phyloP scores from a whole-genome alignment of 2,113 vertebrate genomes.

The Anguilla japonica region DNA sequence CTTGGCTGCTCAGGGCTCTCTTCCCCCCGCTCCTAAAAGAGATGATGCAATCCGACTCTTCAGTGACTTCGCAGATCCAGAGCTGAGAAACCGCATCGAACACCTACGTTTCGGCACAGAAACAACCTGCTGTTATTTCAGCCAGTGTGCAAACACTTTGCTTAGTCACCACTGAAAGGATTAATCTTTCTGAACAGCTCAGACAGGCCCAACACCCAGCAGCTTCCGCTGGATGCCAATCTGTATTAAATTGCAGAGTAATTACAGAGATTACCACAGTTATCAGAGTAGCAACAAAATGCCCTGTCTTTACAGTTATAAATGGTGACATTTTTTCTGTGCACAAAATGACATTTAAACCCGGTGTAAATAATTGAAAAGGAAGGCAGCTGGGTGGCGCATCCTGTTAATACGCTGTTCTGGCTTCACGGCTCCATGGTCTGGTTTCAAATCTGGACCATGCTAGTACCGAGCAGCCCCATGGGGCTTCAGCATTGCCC shows the following conservation, averaged over 20 bases:
- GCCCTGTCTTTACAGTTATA: background rate
- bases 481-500: too few species aligned
- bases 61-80: background rate
- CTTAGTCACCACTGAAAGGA: background rate
- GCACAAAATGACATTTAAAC: background rate
- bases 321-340: background rate
- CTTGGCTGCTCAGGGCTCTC: background rate
- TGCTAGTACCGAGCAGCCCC: too few species aligned
- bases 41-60: slow-evolving; percentile 1
- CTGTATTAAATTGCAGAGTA: background rate
- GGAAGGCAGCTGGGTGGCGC: too few species aligned
- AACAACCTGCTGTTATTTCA: background rate
- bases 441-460: too few species aligned
- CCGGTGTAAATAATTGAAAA: background rate
- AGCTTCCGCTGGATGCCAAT: background rate
- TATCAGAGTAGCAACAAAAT: background rate
- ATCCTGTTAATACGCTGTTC: too few species aligned
- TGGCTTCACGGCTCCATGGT: too few species aligned
- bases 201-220: background rate
- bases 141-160: background rate
- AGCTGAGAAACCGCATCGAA: background rate
- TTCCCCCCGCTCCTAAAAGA: background rate
- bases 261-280: background rate
- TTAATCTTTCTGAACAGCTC: background rate
- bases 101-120: background rate